Evolutionary conservation across 2,797 vertebrate species (phyloP).

Genomic region (Oreochromis mossambicus): DNA sequence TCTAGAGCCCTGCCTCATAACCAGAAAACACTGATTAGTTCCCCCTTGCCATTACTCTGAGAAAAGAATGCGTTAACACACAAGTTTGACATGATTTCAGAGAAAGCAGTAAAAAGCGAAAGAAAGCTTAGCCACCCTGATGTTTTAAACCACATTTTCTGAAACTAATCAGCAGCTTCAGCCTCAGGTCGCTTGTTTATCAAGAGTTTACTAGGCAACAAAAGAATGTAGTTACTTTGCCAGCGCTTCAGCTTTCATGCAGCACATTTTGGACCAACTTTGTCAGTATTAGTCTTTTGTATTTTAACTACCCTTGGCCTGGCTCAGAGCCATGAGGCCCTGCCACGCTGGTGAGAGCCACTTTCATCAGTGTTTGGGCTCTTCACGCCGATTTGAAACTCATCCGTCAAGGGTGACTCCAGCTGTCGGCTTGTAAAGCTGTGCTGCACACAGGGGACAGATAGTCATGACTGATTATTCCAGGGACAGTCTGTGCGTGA

Average conservation of each 20-base stretch:
- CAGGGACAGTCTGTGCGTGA: neutral
- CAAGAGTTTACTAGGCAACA: neutral
- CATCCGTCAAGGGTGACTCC: slow-evolving; percentile 62
- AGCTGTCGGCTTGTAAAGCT: slow-evolving; percentile 67
- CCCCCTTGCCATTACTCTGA: slow-evolving; percentile 30
- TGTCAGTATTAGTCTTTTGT: neutral
- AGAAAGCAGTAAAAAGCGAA: slow-evolving; percentile 1
- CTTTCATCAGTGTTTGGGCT: slow-evolving; percentile 43
- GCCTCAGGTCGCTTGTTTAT: neutral
- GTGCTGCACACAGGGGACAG: slow-evolving; percentile 53
- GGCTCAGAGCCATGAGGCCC: slow-evolving; percentile 7
- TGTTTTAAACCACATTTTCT: neutral
- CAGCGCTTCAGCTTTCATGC: neutral
- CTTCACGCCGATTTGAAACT: slow-evolving; percentile 49
- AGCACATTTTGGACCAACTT: neutral
- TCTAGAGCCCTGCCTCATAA: slow-evolving; percentile 34
- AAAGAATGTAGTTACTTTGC: neutral
- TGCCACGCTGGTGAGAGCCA: slow-evolving; percentile 8
- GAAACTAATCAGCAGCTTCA: neutral
- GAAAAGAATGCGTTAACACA: slow-evolving; percentile 26
- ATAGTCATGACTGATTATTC: slow-evolving; percentile 67
- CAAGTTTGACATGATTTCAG: slow-evolving; percentile 8
- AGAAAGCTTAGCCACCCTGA: neutral
- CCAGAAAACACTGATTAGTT: slow-evolving; percentile 61
- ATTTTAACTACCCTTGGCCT: slow-evolving; percentile 1